A percentile compares a stretch with the other conserved stretches of the same genome.
Evolutionary conservation across 2,888 invertebrate genomes (phyloP).

Genomic region (Trimorus sp.): DNA sequence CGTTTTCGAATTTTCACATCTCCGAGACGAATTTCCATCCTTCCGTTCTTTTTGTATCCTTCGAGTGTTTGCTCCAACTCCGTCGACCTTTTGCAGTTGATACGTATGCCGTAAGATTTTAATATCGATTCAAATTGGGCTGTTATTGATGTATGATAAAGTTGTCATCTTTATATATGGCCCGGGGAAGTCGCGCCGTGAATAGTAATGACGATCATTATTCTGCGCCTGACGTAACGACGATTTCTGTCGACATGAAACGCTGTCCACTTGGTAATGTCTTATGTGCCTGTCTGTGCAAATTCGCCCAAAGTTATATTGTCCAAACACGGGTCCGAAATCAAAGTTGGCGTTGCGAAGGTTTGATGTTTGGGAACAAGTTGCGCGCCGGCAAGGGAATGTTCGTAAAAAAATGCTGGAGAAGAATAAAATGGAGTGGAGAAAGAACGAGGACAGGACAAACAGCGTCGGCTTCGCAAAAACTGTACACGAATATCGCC

Average conservation of each 20-base stretch:
- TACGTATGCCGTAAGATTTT: constrained; percentile 32
- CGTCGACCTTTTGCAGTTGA: constrained; percentile 26
- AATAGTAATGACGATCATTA: constrained; percentile 56
- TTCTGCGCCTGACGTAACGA: constrained; percentile 53
- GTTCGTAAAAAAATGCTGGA: constrained; percentile 5
- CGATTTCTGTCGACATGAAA: constrained; percentile 58
- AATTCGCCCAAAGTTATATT: constrained; percentile 41
- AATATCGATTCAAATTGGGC: constrained; percentile 50
- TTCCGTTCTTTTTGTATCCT: background rate
- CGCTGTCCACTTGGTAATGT: constrained; percentile 54
- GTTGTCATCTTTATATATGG: constrained; percentile 50
- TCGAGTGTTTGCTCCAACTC: constrained; percentile 30
- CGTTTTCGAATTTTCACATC: constrained; percentile 9
- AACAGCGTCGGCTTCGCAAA: constrained; percentile 11
- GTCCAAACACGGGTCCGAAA: constrained; percentile 42
- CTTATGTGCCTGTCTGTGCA: constrained; percentile 48
- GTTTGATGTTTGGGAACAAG: constrained; percentile 23
- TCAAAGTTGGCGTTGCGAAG: constrained; percentile 34
- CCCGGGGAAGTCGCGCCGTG: constrained; percentile 40
- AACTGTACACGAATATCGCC: constrained; percentile 43
- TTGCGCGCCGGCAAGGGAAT: constrained; percentile 19
- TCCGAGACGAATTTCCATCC: background rate
- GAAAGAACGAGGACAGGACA: background rate
- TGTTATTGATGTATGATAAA: constrained; percentile 59
- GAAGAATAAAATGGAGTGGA: background rate